These are phyloP conservation scores for Mythimna pallens DNA, from an alignment of 2,888 invertebrate genomes.

Conservation along the genomic window DNA sequence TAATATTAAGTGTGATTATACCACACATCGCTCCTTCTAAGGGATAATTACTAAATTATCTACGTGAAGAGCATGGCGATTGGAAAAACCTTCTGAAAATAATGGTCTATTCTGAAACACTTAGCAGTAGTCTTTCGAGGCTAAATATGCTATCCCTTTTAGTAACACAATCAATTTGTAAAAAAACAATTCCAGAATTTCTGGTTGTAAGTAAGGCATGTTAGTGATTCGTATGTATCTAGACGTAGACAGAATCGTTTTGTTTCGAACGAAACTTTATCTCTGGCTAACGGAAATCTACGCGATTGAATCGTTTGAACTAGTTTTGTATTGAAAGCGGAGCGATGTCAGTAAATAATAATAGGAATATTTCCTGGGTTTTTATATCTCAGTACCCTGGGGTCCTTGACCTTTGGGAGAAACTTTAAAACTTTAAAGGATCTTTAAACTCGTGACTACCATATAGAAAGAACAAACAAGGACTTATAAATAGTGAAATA, in stretches of 20 bases:
- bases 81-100: not conserved
- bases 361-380: too few species aligned
- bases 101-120: not conserved
- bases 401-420: too few species aligned
- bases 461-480: too few species aligned
- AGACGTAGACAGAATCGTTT: conserved; percentile 41
- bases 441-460: too few species aligned
- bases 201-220: conserved; percentile 26
- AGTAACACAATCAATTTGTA: conserved; percentile 10
- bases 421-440: too few species aligned
- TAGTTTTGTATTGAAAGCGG: not conserved
- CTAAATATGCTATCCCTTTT: not conserved
- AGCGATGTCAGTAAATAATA: not conserved
- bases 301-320: conserved; percentile 34
- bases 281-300: conserved; percentile 39
- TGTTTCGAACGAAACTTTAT: conserved; percentile 43
- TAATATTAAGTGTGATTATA: too few species aligned
- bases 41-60: too few species aligned
- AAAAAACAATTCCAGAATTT: conserved; percentile 6
- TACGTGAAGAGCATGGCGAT: not conserved
- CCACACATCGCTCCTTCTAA: too few species aligned
- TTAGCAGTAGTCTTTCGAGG: not conserved
- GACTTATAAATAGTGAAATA: too few species aligned
- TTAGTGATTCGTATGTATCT: conserved; percentile 34
- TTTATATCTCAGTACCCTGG: too few species aligned